Evolutionary conservation across 1,140 invertebrate genomes (phyloP).

Genomic region (Apis dorsata): DNA sequence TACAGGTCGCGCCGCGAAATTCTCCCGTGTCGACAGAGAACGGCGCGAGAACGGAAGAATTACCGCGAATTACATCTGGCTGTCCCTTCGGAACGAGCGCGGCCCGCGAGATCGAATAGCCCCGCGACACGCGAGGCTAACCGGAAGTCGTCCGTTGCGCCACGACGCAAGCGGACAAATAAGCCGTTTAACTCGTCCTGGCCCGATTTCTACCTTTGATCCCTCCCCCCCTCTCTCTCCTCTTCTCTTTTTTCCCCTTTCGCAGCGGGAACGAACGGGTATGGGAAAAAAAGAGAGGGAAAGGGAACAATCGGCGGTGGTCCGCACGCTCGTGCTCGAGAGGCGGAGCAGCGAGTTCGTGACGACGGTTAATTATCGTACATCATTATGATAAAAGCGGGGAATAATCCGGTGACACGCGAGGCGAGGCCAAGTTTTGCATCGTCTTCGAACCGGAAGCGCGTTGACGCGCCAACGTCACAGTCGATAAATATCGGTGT

Average conservation of each 20-base stretch:
- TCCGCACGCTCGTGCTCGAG: neutral
- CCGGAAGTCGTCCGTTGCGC: slow-evolving; percentile 44
- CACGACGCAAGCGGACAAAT: slow-evolving; percentile 42
- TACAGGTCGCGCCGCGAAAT: slow-evolving; percentile 20
- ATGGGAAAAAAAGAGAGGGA: neutral
- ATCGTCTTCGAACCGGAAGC: slow-evolving; percentile 33
- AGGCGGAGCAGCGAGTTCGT: slow-evolving; percentile 1
- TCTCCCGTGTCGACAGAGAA: slow-evolving; percentile 24
- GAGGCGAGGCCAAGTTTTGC: neutral
- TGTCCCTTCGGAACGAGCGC: slow-evolving; percentile 25
- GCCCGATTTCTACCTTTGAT: slow-evolving; percentile 7
- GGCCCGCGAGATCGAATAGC: slow-evolving; percentile 40
- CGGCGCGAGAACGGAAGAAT: slow-evolving; percentile 9
- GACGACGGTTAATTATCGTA: slow-evolving; percentile 53
- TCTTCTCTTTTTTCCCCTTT: no score
- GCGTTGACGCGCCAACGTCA: slow-evolving; percentile 15
- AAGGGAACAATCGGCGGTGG: slow-evolving; percentile 15
- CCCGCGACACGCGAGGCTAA: slow-evolving; percentile 43
- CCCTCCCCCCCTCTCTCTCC: neutral
- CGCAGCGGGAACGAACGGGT: neutral
- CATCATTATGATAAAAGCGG: slow-evolving; percentile 41
- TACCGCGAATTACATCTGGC: slow-evolving; percentile 39
- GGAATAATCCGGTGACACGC: slow-evolving; percentile 51
- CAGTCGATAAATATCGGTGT: slow-evolving; percentile 49
- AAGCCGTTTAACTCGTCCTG: slow-evolving; percentile 47